Percentiles rank a stretch among this genome's conserved stretches.
phyloP scores from a whole-genome alignment of 1,140 invertebrate species.

The Paraescarpia echinospica region DNA sequence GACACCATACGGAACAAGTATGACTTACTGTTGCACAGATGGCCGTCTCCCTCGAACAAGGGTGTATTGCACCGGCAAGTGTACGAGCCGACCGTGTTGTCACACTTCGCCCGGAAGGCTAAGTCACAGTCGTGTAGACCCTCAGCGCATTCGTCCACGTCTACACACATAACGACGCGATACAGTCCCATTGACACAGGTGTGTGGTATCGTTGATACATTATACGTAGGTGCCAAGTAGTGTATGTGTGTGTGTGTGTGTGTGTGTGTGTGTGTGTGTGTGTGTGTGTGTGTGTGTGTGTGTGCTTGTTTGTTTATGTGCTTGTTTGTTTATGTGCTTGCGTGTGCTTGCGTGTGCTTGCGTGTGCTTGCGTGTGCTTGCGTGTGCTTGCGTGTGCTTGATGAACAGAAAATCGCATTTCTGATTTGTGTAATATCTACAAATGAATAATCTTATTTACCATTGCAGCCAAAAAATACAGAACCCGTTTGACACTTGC shows the following conservation, averaged over 20 bases:
- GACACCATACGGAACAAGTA: not conserved
- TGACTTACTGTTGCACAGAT: conserved; percentile 8
- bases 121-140: not conserved
- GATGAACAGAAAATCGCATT: too few relatives aligned
- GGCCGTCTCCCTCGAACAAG: conserved; percentile 12
- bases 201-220: not conserved
- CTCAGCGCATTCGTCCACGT: not conserved
- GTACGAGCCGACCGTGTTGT: not conserved
- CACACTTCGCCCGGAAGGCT: not conserved
- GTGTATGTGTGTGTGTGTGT: conserved; percentile 32
- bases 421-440: too few relatives aligned
- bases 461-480: too few relatives aligned
- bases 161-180: not conserved
- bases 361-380: too few relatives aligned
- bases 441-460: too few relatives aligned
- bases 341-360: not conserved
- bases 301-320: conserved; percentile 22
- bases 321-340: not conserved
- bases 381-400: too few relatives aligned
- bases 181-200: not conserved
- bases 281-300: conserved; percentile 36
- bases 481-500: too few relatives aligned
- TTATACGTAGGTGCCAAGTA: too few relatives aligned
- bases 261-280: conserved; percentile 32
- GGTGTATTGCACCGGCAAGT: conserved; percentile 21